Evolutionary conservation across 2,113 vertebrate species (phyloP).

Genomic region (Todiramphus saurophagus): DNA sequence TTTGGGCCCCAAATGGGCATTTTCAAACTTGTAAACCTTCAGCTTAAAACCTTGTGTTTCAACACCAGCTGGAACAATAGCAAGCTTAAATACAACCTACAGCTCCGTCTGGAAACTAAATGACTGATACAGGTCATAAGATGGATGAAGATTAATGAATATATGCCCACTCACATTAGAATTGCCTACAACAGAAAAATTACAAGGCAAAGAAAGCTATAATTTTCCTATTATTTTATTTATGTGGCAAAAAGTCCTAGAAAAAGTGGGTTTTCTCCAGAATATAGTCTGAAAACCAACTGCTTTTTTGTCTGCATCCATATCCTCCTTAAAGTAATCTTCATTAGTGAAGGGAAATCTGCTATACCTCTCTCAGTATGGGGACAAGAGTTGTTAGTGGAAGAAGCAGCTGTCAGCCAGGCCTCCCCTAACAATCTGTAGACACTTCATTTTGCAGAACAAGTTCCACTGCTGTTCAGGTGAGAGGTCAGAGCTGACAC

Average conservation of each 20-base stretch:
- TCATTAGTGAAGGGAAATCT: background rate
- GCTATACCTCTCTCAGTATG: background rate
- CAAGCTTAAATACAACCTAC: background rate
- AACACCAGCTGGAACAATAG: background rate
- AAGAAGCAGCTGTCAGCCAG: background rate
- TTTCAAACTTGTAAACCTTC: background rate
- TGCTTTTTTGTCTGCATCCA: background rate
- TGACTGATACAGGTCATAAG: background rate
- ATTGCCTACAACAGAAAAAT: background rate
- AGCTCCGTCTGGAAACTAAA: background rate
- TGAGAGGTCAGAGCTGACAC: background rate
- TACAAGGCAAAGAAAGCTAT: background rate
- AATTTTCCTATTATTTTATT: background rate
- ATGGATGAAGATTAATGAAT: background rate
- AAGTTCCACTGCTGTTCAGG: background rate
- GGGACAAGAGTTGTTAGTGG: background rate
- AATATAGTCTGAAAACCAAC: background rate
- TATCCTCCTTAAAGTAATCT: background rate
- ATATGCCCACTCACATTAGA: background rate
- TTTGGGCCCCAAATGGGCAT: background rate
- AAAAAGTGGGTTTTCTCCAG: fast-evolving
- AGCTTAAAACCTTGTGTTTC: background rate
- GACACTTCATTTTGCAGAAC: background rate
- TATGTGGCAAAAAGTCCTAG: background rate
- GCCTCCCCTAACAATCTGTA: background rate